Evolutionary conservation across 92 coral and sea anemone species (phyloP).

Genomic region (Zoanthus gigantus): DNA sequence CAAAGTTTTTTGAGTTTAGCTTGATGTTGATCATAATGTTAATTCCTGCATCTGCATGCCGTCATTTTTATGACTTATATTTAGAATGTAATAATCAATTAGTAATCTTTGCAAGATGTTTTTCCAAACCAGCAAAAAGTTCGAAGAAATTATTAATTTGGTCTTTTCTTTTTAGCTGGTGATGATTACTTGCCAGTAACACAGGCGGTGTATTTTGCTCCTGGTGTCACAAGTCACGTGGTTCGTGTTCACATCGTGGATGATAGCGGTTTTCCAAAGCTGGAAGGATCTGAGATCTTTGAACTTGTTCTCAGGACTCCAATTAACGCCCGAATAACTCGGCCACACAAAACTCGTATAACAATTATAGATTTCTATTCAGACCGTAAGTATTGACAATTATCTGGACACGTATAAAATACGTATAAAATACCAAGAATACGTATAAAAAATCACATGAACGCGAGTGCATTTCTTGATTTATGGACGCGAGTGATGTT

Average conservation of each 20-base stretch:
- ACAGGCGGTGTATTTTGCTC: constrained; percentile 82
- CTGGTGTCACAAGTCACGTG: constrained; percentile 68
- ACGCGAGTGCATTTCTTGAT: too few species aligned
- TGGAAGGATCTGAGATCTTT: constrained; percentile 86
- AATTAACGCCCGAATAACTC: constrained; percentile 76
- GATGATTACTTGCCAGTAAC: constrained; percentile 92
- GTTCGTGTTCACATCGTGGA: constrained; percentile 84
- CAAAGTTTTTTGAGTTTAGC: too few species aligned
- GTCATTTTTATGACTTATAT: too few species aligned
- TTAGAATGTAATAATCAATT: too few species aligned
- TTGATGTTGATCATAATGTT: too few species aligned
- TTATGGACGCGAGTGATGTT: too few species aligned
- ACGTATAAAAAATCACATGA: too few species aligned
- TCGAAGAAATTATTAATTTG: not conserved
- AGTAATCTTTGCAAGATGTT: too few species aligned
- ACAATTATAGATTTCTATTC: constrained; percentile 82
- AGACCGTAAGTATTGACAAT: constrained; percentile 76
- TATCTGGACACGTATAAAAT: not conserved
- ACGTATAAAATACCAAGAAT: too few species aligned
- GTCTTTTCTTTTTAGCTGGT: constrained; percentile 63
- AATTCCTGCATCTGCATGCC: too few species aligned
- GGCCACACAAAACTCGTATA: constrained; percentile 63
- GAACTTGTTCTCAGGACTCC: constrained; percentile 91
- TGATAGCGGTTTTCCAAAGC: constrained; percentile 89
- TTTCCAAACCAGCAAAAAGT: not conserved